A percentile compares a stretch with the other conserved stretches of the same genome.
These are phyloP conservation scores for Masnerella sp. DNA, from an alignment of 2,888 invertebrate species.

Conservation along the genomic window DNA sequence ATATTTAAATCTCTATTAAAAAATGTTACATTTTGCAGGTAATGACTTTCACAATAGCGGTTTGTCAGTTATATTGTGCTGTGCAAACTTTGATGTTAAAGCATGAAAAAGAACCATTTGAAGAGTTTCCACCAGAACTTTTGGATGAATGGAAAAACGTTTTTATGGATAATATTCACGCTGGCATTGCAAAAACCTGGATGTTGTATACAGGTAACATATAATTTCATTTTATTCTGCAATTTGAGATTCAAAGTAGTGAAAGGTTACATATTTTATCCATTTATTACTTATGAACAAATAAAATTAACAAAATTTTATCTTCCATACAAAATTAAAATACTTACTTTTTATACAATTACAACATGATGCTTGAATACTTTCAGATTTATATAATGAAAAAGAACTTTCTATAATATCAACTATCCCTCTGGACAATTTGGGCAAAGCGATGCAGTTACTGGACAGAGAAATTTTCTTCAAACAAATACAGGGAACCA, in stretches of 20 bases:
- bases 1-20: too few species aligned
- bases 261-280: too few species aligned
- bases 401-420: slow-evolving; percentile 62
- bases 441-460: slow-evolving; percentile 70
- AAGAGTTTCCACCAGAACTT: slow-evolving; percentile 74
- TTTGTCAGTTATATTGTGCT: slow-evolving; percentile 79
- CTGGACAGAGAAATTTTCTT: slow-evolving; percentile 68
- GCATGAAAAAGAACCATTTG: slow-evolving; percentile 73
- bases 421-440: slow-evolving; percentile 65
- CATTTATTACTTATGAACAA: too few species aligned
- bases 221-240: background rate
- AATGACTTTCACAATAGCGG: slow-evolving; percentile 77
- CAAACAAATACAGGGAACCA: slow-evolving; percentile 48
- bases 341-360: background rate
- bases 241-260: too few species aligned
- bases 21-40: slow-evolving; percentile 53
- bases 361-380: slow-evolving; percentile 19
- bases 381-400: slow-evolving; percentile 67
- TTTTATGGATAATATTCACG: slow-evolving; percentile 83
- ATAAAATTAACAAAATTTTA: too few species aligned
- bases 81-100: slow-evolving; percentile 78
- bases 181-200: slow-evolving; percentile 80
- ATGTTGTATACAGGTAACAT: slow-evolving; percentile 71
- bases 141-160: slow-evolving; percentile 87
- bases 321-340: too few species aligned